Percentiles rank a stretch among this genome's conserved stretches.
These are phyloP conservation scores for Tricholauxania praeusta DNA, from an alignment of 2,888 invertebrate species.

Conservation along the genomic window DNA sequence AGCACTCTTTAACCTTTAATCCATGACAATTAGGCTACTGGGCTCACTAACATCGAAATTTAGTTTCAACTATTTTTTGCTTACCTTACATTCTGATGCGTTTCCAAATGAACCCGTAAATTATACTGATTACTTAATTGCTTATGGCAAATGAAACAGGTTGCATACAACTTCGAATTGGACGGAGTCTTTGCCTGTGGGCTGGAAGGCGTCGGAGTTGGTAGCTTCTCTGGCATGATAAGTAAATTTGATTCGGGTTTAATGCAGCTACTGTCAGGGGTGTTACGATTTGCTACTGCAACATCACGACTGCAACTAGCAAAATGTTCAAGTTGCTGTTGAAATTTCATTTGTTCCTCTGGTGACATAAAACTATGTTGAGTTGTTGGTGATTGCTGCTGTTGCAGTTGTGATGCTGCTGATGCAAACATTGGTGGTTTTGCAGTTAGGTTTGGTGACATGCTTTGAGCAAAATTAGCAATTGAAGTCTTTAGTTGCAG, in stretches of 20 bases:
- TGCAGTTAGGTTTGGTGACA: conserved; percentile 34
- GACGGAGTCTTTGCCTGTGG: conserved; percentile 60
- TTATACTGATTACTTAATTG: conserved; percentile 92
- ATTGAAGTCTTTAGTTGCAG: neutral
- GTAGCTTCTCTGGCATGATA: conserved; percentile 50
- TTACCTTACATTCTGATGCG: conserved; percentile 83
- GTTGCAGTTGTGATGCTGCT: conserved; percentile 35
- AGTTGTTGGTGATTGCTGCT: conserved; percentile 35
- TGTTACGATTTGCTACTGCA: conserved; percentile 47
- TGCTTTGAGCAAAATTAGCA: conserved; percentile 12
- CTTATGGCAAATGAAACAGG: conserved; percentile 88
- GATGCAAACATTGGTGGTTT: conserved; percentile 37
- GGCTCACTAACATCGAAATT: neutral
- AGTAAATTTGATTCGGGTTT: conserved; percentile 21
- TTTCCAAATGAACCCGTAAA: conserved; percentile 89
- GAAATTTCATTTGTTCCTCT: conserved; percentile 47
- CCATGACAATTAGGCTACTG: neutral
- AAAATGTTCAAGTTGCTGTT: conserved; percentile 56
- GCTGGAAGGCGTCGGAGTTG: conserved; percentile 43
- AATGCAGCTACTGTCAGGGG: conserved; percentile 37
- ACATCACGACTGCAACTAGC: conserved; percentile 56
- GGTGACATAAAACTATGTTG: conserved; percentile 43
- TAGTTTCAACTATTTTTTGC: conserved; percentile 33
- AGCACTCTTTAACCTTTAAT: too few species aligned
- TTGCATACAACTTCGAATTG: conserved; percentile 73